Evolutionary conservation across 2,888 invertebrate species (phyloP).

Genomic region (Xanthorhoe spadicearia): DNA sequence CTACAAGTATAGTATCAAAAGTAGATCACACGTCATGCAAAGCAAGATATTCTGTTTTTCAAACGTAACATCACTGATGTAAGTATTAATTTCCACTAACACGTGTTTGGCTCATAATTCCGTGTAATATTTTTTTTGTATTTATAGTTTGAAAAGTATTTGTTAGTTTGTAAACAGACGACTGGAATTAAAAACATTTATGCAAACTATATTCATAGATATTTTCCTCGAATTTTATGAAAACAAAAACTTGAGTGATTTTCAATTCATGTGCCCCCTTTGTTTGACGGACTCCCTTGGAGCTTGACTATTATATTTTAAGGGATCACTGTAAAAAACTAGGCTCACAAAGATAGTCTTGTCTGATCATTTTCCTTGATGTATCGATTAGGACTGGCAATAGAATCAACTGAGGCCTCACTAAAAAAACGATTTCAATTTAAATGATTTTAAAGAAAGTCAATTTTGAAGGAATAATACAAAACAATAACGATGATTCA

Average conservation of each 20-base stretch:
- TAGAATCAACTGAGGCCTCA: too few species aligned
- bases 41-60: conserved; percentile 14
- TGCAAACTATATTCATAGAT: conserved; percentile 1
- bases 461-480: not conserved
- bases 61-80: not conserved
- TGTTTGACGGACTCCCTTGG: too few species aligned
- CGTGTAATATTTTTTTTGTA: conserved; percentile 4
- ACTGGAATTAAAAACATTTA: not conserved
- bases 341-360: too few species aligned
- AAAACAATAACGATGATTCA: not conserved
- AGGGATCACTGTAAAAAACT: too few species aligned
- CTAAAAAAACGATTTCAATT: too few species aligned
- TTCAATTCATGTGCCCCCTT: too few species aligned
- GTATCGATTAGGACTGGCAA: too few species aligned
- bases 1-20: conserved; percentile 17
- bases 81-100: conserved; percentile 10
- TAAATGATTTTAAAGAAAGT: too few species aligned
- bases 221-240: not conserved
- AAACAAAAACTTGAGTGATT: not conserved
- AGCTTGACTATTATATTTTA: too few species aligned
- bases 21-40: conserved; percentile 21
- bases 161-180: conserved; percentile 6
- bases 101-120: conserved; percentile 7
- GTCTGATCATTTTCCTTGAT: too few species aligned
- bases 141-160: not conserved